phyloP scores from a whole-genome alignment of 2,888 invertebrate species.

The Drepanosiphum platanoidis region DNA sequence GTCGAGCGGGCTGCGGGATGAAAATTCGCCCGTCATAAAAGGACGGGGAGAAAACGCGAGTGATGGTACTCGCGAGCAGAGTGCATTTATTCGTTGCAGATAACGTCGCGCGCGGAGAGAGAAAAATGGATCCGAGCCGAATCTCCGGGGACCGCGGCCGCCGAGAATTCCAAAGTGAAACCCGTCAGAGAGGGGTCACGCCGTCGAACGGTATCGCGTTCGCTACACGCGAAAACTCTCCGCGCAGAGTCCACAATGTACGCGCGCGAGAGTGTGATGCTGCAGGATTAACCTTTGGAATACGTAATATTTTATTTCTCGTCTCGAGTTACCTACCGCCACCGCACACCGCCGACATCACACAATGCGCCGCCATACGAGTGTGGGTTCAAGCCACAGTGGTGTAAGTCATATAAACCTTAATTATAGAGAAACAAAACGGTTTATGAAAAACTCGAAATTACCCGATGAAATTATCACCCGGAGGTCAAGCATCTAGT shows the following conservation, averaged over 20 bases:
- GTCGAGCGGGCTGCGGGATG: background rate
- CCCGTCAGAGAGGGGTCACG: conserved; percentile 11
- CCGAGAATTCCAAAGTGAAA: conserved; percentile 22
- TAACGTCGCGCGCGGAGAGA: background rate
- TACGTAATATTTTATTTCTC: background rate
- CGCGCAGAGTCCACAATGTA: background rate
- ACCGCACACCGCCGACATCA: background rate
- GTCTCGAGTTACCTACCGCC: background rate
- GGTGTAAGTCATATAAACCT: too few relatives aligned
- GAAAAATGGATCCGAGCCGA: conserved; percentile 4
- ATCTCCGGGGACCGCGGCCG: conserved; percentile 11
- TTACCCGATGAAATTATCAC: too few relatives aligned
- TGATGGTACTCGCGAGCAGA: background rate
- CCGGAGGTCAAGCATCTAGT: too few relatives aligned
- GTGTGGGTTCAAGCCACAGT: background rate
- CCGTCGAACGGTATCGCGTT: background rate
- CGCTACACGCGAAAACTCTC: background rate
- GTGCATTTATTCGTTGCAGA: conserved; percentile 12
- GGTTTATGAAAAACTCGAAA: too few relatives aligned
- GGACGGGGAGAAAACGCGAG: background rate
- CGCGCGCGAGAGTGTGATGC: too few relatives aligned
- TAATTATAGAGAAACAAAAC: too few relatives aligned
- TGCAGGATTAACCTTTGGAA: background rate
- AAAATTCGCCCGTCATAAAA: background rate
- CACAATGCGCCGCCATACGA: background rate